Base-by-base conservation (phyloP, 2,113 vertebrate genomes). In the Gnathonemus echidnorhynchus region DNA sequence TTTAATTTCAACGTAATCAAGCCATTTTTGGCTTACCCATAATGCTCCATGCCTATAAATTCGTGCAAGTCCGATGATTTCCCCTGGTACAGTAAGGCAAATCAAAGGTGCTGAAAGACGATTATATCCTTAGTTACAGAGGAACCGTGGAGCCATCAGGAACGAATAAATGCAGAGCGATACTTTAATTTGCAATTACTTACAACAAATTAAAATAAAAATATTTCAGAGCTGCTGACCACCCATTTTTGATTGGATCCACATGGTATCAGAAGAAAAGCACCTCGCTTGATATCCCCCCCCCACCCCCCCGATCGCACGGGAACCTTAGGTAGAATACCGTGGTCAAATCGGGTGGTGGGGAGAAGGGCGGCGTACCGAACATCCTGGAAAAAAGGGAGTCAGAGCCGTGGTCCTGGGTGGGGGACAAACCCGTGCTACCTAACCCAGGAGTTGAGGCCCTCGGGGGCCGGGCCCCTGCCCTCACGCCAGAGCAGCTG, bases 171-270 rank as follows among this genome's bases (percentile, higher is more conserved):
- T 86, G 53, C 62, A 89, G 48, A 89, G 89, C 84, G 80, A 91
- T 87, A 88, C 90, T 93, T 92, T 93, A 74, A 92, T 92, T 92
- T 92, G 90, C 92, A 93, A 93, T 92, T 92, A 91, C 92, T 92
- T 93, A 90, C 91, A 91, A 92, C 80, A 83, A 91, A 93, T 93
- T 93, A 93, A 85, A 93, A 91, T 91, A 86, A 91, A 91, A 88
- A 91, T 91, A 91, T 87, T 85, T 92, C 88, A 91, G 58, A 27
- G n/a, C 49, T 88, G 35, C 15, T 88, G 91, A 93, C 92, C 91
- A 92, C 93, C 92, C 89, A 89, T 89, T 91, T 83, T 58, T 91
- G 91, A 93, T 89, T 56, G 53, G 53, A 91, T 92, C 91, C 93
- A 93, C 89, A 92, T 93, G 93, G 50, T 6, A 85, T 45, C 52